Base-by-base conservation (phyloP, 2,113 vertebrate species). In the Fregata magnificens region DNA sequence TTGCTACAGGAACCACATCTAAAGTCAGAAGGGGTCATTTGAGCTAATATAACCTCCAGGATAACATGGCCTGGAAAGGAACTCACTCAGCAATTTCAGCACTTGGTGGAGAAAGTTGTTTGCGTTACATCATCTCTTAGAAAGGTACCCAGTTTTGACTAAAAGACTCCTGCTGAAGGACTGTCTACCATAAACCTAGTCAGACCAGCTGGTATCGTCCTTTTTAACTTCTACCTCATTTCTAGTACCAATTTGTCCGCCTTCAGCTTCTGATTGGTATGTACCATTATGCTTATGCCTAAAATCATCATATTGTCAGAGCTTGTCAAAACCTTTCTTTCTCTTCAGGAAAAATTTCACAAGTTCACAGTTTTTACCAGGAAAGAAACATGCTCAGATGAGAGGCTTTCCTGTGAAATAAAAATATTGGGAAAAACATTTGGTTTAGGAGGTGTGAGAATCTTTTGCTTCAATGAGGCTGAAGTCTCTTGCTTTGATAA, bases 241-340 rank as follows among this genome's bases (percentile, higher is more conserved):
- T 82, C 77, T 16, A 73, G 52, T 19, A 82, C 6, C 62, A 88
- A 76, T 61, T 79, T 1, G 0, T 62, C 82, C 1, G 4, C 49
- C 53, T 94, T 76, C 71, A 76, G 25, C 70, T 82, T 77, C 92
- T 85, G 74, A 85, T 93, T 88, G 86, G 81, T 88, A 56, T 20
- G 53, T 86, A 88, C 66, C n/a, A 82, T 88, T 85, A 90, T 38
- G 70, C 73, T 96, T 95, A 94, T 95, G 93, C 88, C 93, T 91
- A 90, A 95, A 94, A 95, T 94, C 87, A 91, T 91, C 95, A 93
- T 78, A 65, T 9, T 96, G 95, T 88, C 95, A 95, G 78, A 80
- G 49, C 49, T 66, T 95, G 93, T 96, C 92, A 96, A 96, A 97
- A 96, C 93, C 53, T 80, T 88, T 85, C 81, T 52, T 85, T 79